Evolutionary conservation across 64 coral and sea anemone genomes (phyloP).

Genomic region (Pocillopora damicornis): DNA sequence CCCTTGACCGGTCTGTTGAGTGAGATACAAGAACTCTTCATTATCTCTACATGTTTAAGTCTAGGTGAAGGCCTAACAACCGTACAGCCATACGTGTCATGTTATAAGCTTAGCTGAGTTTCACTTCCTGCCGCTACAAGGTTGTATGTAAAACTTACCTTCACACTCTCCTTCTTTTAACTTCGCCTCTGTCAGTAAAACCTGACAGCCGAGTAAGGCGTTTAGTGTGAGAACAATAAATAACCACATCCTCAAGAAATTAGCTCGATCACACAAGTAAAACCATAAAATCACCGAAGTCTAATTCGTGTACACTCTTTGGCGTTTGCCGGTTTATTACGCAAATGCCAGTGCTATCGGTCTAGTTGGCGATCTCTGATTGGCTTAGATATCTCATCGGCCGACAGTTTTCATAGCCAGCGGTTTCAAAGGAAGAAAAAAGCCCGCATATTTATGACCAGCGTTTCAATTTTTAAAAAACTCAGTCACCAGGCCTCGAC

Average conservation of each 20-base stretch:
- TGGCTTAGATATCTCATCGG: conserved; percentile 46
- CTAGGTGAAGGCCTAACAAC: neutral
- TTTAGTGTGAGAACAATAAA: conserved; percentile 48
- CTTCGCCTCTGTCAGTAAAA: conserved; percentile 56
- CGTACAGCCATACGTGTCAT: conserved; percentile 9
- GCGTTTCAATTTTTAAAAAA: neutral
- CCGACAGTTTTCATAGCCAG: conserved; percentile 13
- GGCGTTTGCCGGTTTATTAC: conserved; percentile 8
- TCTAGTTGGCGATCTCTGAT: conserved; percentile 94
- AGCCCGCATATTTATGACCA: neutral
- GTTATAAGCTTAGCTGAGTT: neutral
- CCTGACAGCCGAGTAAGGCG: conserved; percentile 50
- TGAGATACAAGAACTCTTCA: neutral
- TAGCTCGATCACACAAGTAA: neutral
- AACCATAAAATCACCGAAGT: too few species aligned
- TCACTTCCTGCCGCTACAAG: too few species aligned
- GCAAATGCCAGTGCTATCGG: conserved; percentile 72
- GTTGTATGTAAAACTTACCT: conserved; percentile 34
- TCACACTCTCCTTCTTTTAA: conserved; percentile 90
- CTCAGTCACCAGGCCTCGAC: conserved; percentile 11
- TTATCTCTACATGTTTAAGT: neutral
- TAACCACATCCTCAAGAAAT: conserved; percentile 48
- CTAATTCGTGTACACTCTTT: neutral
- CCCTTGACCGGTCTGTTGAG: neutral
- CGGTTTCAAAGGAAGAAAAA: neutral